These are phyloP conservation scores for Alitta virens DNA, from an alignment of 2,888 invertebrate species.

Conservation along the genomic window DNA sequence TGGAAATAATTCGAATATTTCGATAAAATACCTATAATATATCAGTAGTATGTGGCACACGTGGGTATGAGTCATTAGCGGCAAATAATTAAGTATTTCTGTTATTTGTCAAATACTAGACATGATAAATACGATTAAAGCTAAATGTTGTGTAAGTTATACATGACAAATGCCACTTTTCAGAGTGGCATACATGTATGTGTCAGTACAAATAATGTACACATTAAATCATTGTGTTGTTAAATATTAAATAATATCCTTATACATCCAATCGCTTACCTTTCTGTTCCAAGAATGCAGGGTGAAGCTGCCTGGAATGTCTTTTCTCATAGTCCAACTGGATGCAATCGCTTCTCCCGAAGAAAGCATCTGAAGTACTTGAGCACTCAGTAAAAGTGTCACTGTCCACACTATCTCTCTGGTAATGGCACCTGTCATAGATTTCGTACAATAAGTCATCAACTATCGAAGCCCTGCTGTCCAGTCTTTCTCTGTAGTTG, in stretches of 20 bases:
- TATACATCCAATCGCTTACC: conserved; percentile 38
- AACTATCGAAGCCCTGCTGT: conserved; percentile 39
- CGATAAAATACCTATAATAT: too few relatives aligned
- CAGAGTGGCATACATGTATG: too few relatives aligned
- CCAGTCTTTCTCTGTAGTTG: not conserved
- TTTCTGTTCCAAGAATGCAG: conserved; percentile 42
- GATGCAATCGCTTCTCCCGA: conserved; percentile 22
- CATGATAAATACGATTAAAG: too few relatives aligned
- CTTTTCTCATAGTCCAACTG: conserved; percentile 31
- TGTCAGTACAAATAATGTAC: too few relatives aligned
- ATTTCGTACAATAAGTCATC: conserved; percentile 53
- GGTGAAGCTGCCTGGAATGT: conserved; percentile 35
- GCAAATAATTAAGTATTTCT: too few relatives aligned
- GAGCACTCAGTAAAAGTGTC: conserved; percentile 55
- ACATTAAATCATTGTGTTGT: too few relatives aligned
- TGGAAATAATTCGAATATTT: too few relatives aligned
- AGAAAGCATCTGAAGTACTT: conserved; percentile 47
- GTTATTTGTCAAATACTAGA: too few relatives aligned
- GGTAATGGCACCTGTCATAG: conserved; percentile 47
- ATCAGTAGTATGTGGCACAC: too few relatives aligned
- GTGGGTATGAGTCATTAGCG: too few relatives aligned
- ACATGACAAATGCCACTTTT: too few relatives aligned
- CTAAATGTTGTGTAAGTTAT: too few relatives aligned
- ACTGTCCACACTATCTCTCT: conserved; percentile 52
- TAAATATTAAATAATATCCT: not conserved